phyloP scores from a whole-genome alignment of 2,113 vertebrate species.

The Pollachius pollachius region DNA sequence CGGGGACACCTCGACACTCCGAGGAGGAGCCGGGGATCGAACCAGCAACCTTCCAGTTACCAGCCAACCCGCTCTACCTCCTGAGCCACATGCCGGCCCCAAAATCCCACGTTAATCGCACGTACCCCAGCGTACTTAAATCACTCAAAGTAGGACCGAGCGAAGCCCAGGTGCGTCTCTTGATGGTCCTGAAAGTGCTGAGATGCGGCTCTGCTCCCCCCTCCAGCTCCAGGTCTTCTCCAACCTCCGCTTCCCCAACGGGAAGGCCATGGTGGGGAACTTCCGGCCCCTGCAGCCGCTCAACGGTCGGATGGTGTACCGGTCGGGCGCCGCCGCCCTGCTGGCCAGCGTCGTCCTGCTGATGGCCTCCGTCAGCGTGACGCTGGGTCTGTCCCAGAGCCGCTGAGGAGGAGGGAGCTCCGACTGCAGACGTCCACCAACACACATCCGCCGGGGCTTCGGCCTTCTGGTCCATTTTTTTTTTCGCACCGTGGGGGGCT shows the following conservation, averaged over 20 bases:
- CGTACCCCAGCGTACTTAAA: too few relatives aligned
- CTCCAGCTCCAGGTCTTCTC: slow-evolving; percentile 67
- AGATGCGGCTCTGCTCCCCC: not conserved
- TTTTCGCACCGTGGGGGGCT: not conserved
- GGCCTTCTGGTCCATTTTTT: slow-evolving; percentile 30
- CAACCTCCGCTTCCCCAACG: slow-evolving; percentile 54
- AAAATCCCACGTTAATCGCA: too few relatives aligned
- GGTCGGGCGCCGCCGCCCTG: slow-evolving; percentile 41
- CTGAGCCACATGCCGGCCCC: too few relatives aligned
- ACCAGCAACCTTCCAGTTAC: too few relatives aligned
- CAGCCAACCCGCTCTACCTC: too few relatives aligned
- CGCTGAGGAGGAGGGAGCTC: slow-evolving; percentile 41
- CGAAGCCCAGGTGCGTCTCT: too few relatives aligned
- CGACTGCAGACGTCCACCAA: slow-evolving; percentile 43
- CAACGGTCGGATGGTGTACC: slow-evolving; percentile 60
- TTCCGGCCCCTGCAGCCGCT: slow-evolving; percentile 74
- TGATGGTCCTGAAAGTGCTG: too few relatives aligned
- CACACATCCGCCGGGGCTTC: not conserved
- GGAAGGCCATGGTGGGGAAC: slow-evolving; percentile 57
- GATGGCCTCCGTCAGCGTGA: slow-evolving; percentile 26
- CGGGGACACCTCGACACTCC: too few relatives aligned
- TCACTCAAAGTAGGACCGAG: too few relatives aligned
- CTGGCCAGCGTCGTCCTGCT: slow-evolving; percentile 56
- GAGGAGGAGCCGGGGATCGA: too few relatives aligned
- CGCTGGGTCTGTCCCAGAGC: slow-evolving; percentile 49